phyloP scores from a whole-genome alignment of 2,797 vertebrate species.

The Cossypha caffra region DNA sequence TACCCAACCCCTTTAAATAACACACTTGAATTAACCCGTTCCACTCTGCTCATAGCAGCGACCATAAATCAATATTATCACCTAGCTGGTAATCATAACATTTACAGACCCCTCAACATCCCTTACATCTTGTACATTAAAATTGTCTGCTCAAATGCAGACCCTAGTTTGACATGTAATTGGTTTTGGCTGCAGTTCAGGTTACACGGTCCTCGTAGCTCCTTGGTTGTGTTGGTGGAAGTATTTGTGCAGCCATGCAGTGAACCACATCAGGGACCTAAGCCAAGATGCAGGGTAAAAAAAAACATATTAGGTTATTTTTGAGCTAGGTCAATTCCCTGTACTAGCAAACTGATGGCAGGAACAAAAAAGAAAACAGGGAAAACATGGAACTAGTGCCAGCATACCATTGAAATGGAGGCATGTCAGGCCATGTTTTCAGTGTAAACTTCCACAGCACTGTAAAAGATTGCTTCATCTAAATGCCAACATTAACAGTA shows the following conservation, averaged over 20 bases:
- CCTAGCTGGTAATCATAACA: slow-evolving; percentile 1
- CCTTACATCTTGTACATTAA: slow-evolving; percentile 17
- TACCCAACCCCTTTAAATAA: neutral
- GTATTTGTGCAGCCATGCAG: slow-evolving; percentile 22
- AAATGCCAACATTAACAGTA: neutral
- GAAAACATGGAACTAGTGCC: neutral
- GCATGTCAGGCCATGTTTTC: slow-evolving; percentile 11
- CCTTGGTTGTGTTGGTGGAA: slow-evolving; percentile 24
- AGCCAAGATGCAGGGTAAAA: neutral
- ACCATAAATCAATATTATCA: neutral
- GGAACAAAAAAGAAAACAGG: neutral
- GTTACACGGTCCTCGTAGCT: neutral
- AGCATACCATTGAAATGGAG: neutral
- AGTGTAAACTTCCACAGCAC: neutral
- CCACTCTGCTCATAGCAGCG: neutral
- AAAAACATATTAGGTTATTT: neutral
- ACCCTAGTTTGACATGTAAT: neutral
- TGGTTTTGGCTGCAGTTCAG: slow-evolving; percentile 51
- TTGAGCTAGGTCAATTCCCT: neutral
- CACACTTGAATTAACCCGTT: neutral
- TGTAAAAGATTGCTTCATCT: neutral
- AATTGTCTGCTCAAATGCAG: slow-evolving; percentile 8
- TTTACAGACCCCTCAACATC: slow-evolving; percentile 22
- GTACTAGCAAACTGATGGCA: neutral
- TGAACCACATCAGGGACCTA: neutral